Conservation (phyloP, 2,797 vertebrate genomes). For the Antennarius maculatus region DNA sequence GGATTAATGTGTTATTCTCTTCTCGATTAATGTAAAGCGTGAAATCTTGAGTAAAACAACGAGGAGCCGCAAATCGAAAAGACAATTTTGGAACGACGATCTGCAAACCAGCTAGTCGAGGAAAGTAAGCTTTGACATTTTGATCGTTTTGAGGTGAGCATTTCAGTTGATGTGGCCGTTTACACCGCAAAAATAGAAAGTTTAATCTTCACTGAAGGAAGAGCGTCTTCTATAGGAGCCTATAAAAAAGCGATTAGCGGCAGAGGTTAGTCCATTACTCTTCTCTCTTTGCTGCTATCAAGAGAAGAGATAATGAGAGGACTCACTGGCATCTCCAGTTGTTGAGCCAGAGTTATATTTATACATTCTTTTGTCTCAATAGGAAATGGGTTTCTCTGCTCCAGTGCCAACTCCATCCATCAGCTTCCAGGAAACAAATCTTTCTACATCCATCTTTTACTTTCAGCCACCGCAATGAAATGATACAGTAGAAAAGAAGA, state of each 20-base stretch:
- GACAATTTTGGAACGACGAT: conserved; percentile 52
- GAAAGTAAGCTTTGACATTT: conserved; percentile 26
- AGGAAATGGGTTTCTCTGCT: conserved; percentile 61
- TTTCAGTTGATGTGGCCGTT: conserved; percentile 29
- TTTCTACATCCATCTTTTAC: conserved; percentile 37
- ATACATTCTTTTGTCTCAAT: conserved; percentile 73
- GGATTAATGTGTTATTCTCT: conserved; percentile 80
- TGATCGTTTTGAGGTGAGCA: conserved; percentile 6
- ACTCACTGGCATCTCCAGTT: conserved; percentile 58
- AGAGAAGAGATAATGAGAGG: conserved; percentile 72
- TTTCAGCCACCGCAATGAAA: conserved; percentile 54
- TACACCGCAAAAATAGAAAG: conserved; percentile 66
- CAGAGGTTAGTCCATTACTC: conserved; percentile 79
- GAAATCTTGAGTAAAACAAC: conserved; percentile 73
- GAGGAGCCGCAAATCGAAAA: conserved; percentile 55
- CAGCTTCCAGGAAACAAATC: conserved; percentile 56
- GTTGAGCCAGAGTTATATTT: conserved; percentile 73
- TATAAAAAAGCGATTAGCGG: conserved; percentile 75
- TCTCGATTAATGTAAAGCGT: conserved; percentile 77
- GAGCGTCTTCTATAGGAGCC: conserved; percentile 56
- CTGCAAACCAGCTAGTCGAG: conserved; percentile 40
- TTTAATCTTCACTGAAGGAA: conserved; percentile 69
- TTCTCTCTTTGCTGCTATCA: conserved; percentile 73
- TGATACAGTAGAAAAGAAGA: conserved; percentile 55
- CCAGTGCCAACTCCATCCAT: conserved; percentile 41